Evolutionary conservation across 2,797 vertebrate genomes (phyloP).

Genomic region (Pseudochaenichthys georgianus): DNA sequence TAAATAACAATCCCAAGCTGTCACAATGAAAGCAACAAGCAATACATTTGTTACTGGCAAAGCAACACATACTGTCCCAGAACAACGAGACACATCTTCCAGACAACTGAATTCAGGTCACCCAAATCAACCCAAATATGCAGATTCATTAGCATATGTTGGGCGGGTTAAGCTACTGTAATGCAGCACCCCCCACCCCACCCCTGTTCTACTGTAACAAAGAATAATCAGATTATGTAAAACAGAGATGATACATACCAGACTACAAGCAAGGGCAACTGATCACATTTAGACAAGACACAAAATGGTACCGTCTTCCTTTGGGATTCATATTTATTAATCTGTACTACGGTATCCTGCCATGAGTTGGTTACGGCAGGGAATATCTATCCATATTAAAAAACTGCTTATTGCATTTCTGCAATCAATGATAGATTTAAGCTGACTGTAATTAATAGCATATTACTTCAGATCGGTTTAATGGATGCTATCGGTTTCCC

Average conservation of each 20-base stretch:
- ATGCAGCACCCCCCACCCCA: conserved; percentile 27
- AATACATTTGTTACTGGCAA: not conserved
- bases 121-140: conserved; percentile 72
- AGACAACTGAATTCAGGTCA: conserved; percentile 76
- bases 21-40: not conserved
- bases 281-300: conserved; percentile 13
- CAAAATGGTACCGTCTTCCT: not conserved
- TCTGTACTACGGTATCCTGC: conserved; percentile 4
- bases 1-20: conserved; percentile 1
- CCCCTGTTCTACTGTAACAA: conserved; percentile 50
- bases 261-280: conserved; percentile 21
- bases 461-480: conserved; percentile 12
- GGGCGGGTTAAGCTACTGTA: conserved; percentile 54
- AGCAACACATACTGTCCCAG: conserved; percentile 31
- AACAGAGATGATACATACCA: conserved; percentile 55
- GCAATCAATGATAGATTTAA: conserved; percentile 14
- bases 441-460: conserved; percentile 1
- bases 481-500: conserved; percentile 10
- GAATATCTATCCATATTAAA: conserved; percentile 15
- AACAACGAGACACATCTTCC: conserved; percentile 58
- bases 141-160: conserved; percentile 67
- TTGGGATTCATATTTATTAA: conserved; percentile 4
- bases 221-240: conserved; percentile 74
- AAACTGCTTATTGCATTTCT: not conserved
- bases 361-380: not conserved